Evolutionary conservation across 2,888 invertebrate genomes (phyloP).

Genomic region (Caradrina clavipalpis): DNA sequence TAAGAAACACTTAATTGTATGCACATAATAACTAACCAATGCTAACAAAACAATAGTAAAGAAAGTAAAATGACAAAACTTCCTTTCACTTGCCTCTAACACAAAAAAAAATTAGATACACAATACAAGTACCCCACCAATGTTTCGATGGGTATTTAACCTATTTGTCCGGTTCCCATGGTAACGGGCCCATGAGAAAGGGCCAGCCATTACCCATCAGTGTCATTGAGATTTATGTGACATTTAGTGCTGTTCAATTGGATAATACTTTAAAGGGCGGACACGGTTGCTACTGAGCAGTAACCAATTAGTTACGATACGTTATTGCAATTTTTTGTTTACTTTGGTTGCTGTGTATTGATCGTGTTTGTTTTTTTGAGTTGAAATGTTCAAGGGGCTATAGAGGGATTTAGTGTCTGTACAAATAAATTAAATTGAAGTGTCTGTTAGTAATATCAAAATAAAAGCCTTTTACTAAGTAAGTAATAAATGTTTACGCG

Average conservation of each 20-base stretch:
- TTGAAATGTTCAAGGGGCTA: no score
- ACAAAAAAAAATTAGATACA: background rate
- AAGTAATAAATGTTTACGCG: no score
- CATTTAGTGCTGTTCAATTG: slow-evolving; percentile 58
- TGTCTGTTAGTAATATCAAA: no score
- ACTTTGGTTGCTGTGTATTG: background rate
- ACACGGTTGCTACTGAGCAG: slow-evolving; percentile 37
- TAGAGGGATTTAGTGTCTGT: no score
- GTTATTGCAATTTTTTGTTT: slow-evolving; percentile 51
- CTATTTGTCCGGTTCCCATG: slow-evolving; percentile 64
- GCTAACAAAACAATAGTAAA: slow-evolving; percentile 11
- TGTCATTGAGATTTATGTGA: slow-evolving; percentile 77
- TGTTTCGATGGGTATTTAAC: slow-evolving; percentile 54
- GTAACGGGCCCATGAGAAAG: slow-evolving; percentile 62
- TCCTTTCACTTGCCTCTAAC: background rate
- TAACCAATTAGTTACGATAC: slow-evolving; percentile 48
- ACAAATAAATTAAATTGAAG: no score
- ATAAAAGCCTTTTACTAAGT: no score
- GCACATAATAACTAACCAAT: slow-evolving; percentile 16
- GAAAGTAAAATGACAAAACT: slow-evolving; percentile 23
- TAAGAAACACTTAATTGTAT: slow-evolving; percentile 18
- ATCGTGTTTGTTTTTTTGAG: background rate
- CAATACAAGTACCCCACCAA: slow-evolving; percentile 24
- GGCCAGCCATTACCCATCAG: slow-evolving; percentile 65
- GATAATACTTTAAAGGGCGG: slow-evolving; percentile 61